Base-by-base conservation (phyloP, 2,888 invertebrate species). In the Balanococcus diminutus region DNA sequence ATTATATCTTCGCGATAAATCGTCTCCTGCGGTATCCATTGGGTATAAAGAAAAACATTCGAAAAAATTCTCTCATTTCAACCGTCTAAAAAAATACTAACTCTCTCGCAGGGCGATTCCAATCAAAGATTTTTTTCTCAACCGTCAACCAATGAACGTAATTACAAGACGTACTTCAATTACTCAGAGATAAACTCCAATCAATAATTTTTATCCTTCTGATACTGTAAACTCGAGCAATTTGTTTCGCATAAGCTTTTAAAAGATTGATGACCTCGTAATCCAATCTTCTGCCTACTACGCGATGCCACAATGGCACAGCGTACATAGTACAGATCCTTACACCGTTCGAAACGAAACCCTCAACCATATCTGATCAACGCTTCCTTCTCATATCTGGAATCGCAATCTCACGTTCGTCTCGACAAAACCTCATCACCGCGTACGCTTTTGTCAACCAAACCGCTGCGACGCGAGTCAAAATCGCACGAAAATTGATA, bases 261-360 rank as follows among this genome's bases (percentile, higher is more conserved):
- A 46, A 61, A 61, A 61, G 61, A 61, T 61, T 61, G 61, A 61
- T 61, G 61, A 61, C 61, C 61, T 25, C 61, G 61, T 25, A 61
- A 19, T 19, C 56, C 16, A 56, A 56, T 56, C 56, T 16, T 39
- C 11, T 39, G 5, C 39, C 11, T 5, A 11, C 42, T 42, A 11
- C 9, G 11, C 14, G 42, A 42, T 42, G 42, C 25, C 61, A 25
- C 61, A 61, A 61, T 61, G 25, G 11, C 22, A 61, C 61, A 25
- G 25, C 25, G 22, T 9, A 14, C 36, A 36, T 5, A 36, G 36
- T 36, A 36, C 36, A 36, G 4, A 36, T 8, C 36, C 46, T n/a
- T 46, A 46, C 46, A n/a, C n/a, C 1, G 14, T 42, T 14, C 46
- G 4, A 46, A 46, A 1, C 46, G 14, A 46, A 46, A 46, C 46